Evolutionary conservation across 2,113 vertebrate genomes (phyloP), one percentile per base, ranked within the genome.

Genomic region (Cavia aperea): DNA sequence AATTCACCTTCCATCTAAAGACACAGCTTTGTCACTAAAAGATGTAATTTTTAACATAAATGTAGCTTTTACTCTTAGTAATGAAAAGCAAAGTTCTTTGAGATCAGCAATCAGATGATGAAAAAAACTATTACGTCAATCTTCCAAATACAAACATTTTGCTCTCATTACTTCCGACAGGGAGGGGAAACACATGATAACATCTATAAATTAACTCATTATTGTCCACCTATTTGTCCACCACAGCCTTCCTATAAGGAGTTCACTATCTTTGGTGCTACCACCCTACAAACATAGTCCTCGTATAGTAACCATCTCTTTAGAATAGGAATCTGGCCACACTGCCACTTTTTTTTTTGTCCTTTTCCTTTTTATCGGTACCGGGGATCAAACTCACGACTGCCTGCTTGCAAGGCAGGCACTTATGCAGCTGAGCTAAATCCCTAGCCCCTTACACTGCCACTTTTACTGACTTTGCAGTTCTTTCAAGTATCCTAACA

Each of bases 141-240:
- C 46, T 93, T 94, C 66, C 49, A 81, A 88, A 94, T 1, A 81
- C n/a, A 95, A 91, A 89, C 54, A 51, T 88, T 86, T 29, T 82
- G 29, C 56, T 93, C 36, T 88, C 62, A 49, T 33, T 73, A 19
- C 78, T 93, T 90, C 62, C 60, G 60, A 92, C 19, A 60, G 31
- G 29, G 31, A 89, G 9, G 15, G 33, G 12, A 90, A 87, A 65
- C 14, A 60, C 78, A 36, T 51, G 31, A 72, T 33, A 49, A 68
- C 18, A 51, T 31, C 26, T 33, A 51, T 62, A 60, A n/a, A 58
- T 15, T 21, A 9, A 46, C 54, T 83, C 31, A 75, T 72, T 65
- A 39, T 39, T 39, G 39, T 39, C 39, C 39, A 39, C 39, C 39
- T 39, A 39, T 39, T 39, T 85, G 26, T 68, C 26, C 14, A 49